These are phyloP conservation scores for Camptogramma bilineatum DNA, from an alignment of 2,888 invertebrate species.

Conservation along the genomic window DNA sequence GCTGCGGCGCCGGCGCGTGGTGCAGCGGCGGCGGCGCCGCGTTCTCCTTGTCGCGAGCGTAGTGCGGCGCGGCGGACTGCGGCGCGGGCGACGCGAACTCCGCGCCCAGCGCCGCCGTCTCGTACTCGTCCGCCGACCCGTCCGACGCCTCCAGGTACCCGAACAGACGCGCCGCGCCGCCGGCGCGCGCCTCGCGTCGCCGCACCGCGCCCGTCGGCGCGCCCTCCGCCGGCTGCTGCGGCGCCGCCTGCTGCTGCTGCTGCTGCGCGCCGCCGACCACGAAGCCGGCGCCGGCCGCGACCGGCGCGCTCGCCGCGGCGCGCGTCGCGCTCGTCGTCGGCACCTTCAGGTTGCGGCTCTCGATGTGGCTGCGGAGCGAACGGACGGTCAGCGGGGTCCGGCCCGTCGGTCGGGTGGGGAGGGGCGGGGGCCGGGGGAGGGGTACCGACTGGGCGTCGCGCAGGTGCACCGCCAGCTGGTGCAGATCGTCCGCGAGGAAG, in stretches of 20 bases:
- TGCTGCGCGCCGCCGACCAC: conserved; percentile 38
- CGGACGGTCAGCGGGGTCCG: not conserved
- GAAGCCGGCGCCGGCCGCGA: conserved; percentile 48
- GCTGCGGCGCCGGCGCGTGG: conserved; percentile 67
- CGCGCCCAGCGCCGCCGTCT: conserved; percentile 59
- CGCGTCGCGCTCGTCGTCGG: conserved; percentile 66
- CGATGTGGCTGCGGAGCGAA: conserved; percentile 82
- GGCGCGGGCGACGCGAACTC: conserved; percentile 40
- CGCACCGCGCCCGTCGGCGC: conserved; percentile 53
- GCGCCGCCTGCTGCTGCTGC: conserved; percentile 33
- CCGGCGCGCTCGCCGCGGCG: conserved; percentile 56
- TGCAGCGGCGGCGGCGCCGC: conserved; percentile 75
- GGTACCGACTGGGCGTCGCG: conserved; percentile 90
- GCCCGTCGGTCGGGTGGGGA: not conserved
- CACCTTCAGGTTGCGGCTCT: conserved; percentile 86
- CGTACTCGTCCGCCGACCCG: conserved; percentile 87
- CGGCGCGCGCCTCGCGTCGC: conserved; percentile 59
- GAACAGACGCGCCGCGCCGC: conserved; percentile 88
- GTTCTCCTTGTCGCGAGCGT: conserved; percentile 77
- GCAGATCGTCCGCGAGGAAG: conserved; percentile 93
- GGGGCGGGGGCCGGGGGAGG: not conserved
- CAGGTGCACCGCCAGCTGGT: conserved; percentile 91
- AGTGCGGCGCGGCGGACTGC: conserved; percentile 52
- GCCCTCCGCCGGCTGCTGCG: conserved; percentile 34
- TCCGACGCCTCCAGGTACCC: conserved; percentile 91